phyloP scores from a whole-genome alignment of 2,888 invertebrate genomes.

The Euproctis similis region DNA sequence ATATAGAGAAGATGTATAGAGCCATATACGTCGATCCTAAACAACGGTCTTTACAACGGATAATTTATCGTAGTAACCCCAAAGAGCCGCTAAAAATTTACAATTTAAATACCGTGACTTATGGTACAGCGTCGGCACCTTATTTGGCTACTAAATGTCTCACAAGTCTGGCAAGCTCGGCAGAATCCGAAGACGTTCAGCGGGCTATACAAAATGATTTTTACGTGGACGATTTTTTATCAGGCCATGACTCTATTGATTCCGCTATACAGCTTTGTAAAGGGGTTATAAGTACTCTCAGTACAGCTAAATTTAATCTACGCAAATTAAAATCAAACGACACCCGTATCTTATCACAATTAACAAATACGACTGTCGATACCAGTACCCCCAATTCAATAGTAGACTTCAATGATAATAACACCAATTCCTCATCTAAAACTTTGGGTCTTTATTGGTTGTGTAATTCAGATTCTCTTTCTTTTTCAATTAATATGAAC shows the following conservation, averaged over 20 bases:
- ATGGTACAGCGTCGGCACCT: background rate
- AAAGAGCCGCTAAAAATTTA: background rate
- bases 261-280: background rate
- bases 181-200: too few relatives aligned
- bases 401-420: background rate
- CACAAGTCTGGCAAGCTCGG: too few relatives aligned
- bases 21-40: background rate
- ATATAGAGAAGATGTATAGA: constrained; percentile 1
- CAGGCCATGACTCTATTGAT: background rate
- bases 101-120: background rate
- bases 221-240: background rate
- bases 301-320: background rate
- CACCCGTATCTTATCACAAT: background rate
- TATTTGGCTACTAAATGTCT: too few relatives aligned
- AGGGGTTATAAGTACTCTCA: background rate
- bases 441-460: constrained; percentile 23
- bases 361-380: background rate
- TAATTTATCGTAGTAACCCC: background rate
- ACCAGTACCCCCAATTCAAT: background rate
- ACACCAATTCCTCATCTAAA: too few relatives aligned
- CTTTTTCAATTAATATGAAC: constrained; percentile 11
- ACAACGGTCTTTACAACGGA: background rate
- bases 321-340: background rate
- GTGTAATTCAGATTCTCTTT: constrained; percentile 12
- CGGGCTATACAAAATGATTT: background rate